Conservation (phyloP, 2,797 vertebrate species). For the Tapera naevia region DNA sequence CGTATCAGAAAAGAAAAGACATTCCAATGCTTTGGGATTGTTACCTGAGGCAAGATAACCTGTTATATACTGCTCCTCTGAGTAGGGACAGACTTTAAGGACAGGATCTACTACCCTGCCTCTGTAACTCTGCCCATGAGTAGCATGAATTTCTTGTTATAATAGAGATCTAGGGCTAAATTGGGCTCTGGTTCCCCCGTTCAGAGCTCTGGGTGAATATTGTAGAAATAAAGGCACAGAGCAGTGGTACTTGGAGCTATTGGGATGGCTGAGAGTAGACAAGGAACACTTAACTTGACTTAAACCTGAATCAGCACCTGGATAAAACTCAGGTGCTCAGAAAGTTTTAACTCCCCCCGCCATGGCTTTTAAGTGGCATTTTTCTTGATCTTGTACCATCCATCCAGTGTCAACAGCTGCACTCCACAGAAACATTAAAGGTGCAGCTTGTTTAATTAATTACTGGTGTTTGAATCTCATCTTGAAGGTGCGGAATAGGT, state of each 20-base stretch:
- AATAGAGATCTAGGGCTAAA: background rate
- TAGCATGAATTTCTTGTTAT: background rate
- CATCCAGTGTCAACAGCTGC: background rate
- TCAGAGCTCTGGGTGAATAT: background rate
- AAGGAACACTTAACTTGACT: background rate
- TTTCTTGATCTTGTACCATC: background rate
- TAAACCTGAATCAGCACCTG: background rate
- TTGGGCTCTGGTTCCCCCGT: background rate
- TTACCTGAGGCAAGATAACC: background rate
- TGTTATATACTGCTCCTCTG: background rate
- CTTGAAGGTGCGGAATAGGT: background rate
- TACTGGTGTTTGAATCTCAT: background rate
- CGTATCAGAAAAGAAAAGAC: background rate
- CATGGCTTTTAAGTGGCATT: background rate
- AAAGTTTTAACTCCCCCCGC: background rate
- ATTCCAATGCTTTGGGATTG: background rate
- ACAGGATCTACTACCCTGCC: background rate
- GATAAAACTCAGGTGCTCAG: background rate
- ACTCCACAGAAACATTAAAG: background rate
- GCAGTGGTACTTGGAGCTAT: background rate
- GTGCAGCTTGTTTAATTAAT: constrained; percentile 1
- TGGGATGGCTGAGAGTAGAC: background rate
- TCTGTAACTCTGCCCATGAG: background rate
- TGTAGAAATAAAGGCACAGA: background rate
- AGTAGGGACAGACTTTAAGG: background rate